Conservation (phyloP, 2,113 vertebrate species). For the Heterocephalus glaber region DNA sequence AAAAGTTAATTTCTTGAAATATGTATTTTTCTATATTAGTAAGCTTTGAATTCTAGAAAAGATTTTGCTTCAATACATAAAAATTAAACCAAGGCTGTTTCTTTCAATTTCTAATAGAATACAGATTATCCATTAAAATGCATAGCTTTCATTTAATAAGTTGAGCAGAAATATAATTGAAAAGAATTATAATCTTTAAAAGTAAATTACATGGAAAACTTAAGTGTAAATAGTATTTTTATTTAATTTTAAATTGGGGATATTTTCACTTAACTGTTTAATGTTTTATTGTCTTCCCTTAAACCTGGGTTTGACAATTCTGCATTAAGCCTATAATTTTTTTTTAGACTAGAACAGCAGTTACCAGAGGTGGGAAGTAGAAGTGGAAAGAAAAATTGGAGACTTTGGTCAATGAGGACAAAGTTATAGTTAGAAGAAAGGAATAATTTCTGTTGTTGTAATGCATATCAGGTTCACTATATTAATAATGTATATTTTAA, state of each 20-base stretch:
- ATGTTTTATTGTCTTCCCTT: not conserved
- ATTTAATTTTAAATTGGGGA: conserved; percentile 47
- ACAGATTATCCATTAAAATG: conserved; percentile 32
- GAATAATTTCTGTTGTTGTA: not conserved
- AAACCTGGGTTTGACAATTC: conserved; percentile 46
- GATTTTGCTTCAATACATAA: not conserved
- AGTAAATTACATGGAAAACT: conserved; percentile 14
- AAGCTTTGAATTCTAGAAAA: not conserved
- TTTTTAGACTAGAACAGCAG: too few relatives aligned
- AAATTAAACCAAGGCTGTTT: not conserved
- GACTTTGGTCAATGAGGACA: not conserved
- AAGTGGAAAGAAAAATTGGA: not conserved
- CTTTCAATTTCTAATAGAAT: conserved; percentile 52
- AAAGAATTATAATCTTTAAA: conserved; percentile 56
- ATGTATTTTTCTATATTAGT: conserved; percentile 4
- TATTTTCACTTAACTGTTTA: conserved; percentile 42
- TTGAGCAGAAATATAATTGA: conserved; percentile 43
- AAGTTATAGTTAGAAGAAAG: not conserved
- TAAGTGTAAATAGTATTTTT: conserved; percentile 10
- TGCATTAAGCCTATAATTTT: not conserved
- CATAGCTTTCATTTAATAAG: conserved; percentile 50
- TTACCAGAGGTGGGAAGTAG: not conserved
- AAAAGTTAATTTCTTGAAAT: conserved; percentile 62
- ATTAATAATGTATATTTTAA: not conserved
- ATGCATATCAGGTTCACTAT: not conserved